phyloP scores from a whole-genome alignment of 2,797 vertebrate species.

The Semotilus atromaculatus region DNA sequence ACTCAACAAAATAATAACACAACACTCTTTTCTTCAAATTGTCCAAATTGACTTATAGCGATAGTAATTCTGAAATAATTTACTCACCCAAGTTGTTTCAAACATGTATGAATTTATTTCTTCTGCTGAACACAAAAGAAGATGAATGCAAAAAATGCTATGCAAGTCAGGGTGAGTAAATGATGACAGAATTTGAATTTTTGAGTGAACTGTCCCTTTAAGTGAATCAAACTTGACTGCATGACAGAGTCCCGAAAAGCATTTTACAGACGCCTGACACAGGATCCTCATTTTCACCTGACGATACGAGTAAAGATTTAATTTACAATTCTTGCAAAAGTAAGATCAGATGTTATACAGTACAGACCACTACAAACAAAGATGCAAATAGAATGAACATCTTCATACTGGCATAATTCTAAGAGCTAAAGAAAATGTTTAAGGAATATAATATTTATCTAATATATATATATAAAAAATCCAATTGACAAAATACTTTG shows the following conservation, averaged over 20 bases:
- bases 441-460: background rate
- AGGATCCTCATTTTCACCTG: background rate
- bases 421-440: background rate
- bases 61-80: background rate
- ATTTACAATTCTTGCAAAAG: background rate
- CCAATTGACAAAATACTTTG: too few species aligned
- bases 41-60: background rate
- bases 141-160: too few species aligned
- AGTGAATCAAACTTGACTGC: background rate
- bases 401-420: background rate
- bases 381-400: background rate
- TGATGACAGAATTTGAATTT: background rate
- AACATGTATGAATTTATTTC: background rate
- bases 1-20: background rate
- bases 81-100: background rate
- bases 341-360: background rate
- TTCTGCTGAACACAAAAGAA: background rate
- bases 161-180: background rate
- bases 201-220: background rate
- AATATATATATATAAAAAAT: too few species aligned
- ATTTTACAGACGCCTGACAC: background rate
- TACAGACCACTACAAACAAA: background rate
- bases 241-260: background rate
- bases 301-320: background rate
- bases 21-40: conserved; percentile 1